Conservation (phyloP, 2,888 invertebrate genomes). For the Tetranychus truncatus region DNA sequence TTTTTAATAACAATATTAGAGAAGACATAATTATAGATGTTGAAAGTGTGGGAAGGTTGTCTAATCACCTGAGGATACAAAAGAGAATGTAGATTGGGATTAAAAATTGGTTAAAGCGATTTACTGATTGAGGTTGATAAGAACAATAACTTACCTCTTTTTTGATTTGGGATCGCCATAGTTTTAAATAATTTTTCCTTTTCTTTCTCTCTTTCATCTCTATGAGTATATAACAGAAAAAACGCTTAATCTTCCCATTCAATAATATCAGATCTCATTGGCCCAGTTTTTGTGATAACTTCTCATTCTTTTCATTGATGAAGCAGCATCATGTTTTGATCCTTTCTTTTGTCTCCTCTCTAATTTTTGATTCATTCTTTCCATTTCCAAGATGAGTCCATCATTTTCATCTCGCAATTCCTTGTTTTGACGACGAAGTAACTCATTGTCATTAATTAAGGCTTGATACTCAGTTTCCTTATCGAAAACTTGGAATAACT, state of each 20-base stretch:
- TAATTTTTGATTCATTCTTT: conserved; percentile 4
- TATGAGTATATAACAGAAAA: not conserved
- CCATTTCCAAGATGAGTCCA: not conserved
- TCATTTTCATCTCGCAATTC: conserved; percentile 6
- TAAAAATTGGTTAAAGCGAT: too few relatives aligned
- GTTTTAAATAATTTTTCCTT: too few relatives aligned
- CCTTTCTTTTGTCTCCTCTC: not conserved
- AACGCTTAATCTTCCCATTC: not conserved
- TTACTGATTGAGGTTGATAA: too few relatives aligned
- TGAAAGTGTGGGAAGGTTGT: too few relatives aligned
- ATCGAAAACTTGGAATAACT: not conserved
- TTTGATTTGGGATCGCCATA: too few relatives aligned
- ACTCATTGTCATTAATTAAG: not conserved
- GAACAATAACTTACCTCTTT: too few relatives aligned
- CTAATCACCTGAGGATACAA: too few relatives aligned
- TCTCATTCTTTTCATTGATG: not conserved
- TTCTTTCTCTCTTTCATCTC: too few relatives aligned
- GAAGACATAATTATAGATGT: too few relatives aligned
- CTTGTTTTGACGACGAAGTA: not conserved
- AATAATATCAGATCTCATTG: not conserved
- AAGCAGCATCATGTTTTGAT: not conserved
- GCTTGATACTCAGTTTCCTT: not conserved
- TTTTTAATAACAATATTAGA: too few relatives aligned
- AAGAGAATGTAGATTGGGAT: too few relatives aligned
- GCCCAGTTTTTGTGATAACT: not conserved